These are phyloP conservation scores for Panurus biarmicus DNA, from an alignment of 2,113 vertebrate species.

Conservation along the genomic window DNA sequence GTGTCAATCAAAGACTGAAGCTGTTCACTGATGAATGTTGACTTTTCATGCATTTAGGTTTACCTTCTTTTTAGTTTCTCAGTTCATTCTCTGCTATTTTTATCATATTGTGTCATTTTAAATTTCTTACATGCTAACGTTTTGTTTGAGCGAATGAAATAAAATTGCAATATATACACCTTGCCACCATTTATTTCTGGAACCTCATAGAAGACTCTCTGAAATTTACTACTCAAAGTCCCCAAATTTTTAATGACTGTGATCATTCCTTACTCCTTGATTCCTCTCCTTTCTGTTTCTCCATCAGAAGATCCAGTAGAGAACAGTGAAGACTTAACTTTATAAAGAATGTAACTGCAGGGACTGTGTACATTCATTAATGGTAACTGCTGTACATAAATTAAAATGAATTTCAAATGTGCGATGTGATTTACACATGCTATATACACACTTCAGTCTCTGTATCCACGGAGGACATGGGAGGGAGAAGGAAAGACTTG, in stretches of 20 bases:
- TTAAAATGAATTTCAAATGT: neutral
- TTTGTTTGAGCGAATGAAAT: slow-evolving; percentile 95
- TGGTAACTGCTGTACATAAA: neutral
- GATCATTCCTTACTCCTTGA: neutral
- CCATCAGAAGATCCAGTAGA: neutral
- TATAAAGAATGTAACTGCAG: neutral
- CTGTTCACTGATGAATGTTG: no score
- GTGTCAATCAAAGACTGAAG: no score
- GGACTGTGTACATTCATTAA: neutral
- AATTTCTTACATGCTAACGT: slow-evolving; percentile 94
- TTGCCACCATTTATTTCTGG: slow-evolving; percentile 68
- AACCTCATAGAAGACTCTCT: neutral
- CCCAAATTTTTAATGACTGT: neutral
- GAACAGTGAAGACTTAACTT: neutral
- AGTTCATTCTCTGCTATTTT: slow-evolving; percentile 84
- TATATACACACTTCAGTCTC: neutral
- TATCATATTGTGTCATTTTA: slow-evolving; percentile 82
- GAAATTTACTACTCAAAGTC: neutral
- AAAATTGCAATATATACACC: slow-evolving; percentile 87
- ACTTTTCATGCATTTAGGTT: slow-evolving; percentile 65
- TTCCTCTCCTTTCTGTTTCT: slow-evolving; percentile 7
- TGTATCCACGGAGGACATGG: neutral
- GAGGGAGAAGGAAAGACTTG: neutral
- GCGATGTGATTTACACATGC: neutral
- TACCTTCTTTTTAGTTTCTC: slow-evolving; percentile 74